Base-by-base conservation (phyloP, 2,797 vertebrate genomes). In the Jordanella pulchra region DNA sequence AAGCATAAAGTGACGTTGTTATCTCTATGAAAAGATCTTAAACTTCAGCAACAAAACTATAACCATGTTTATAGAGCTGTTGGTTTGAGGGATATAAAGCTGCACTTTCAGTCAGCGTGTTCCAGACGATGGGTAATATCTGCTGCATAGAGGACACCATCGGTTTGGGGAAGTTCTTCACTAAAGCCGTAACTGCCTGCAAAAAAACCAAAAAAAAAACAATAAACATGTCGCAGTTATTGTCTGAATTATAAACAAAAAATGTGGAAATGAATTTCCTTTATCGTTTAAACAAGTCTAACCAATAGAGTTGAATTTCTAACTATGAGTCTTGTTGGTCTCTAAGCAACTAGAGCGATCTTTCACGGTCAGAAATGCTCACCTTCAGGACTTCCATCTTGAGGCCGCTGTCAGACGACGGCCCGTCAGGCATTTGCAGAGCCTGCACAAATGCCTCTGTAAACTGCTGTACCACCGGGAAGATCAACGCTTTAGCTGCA, bases 311-410 rank as follows among this genome's bases (percentile, higher is more conserved):
- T 27, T n/a, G 15, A 18, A 18, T 48, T 30, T 14, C 12, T 61
- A 21, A 39, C 39, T 23, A 9, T 17, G 58, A 39, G 7, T 23
- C 39, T 63, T 23, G 21, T 35, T 21, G 13, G 11, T 39, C 60
- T 42, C 30, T 21, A n/a, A 39, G 60, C 32, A 42, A 63, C 39
- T n/a, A 23, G 23, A 45, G 7, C 35, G 44, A n/a, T 15, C 4
- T 44, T 13, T 30, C 11, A 39, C 42, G 1, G 2, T n/a, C 17
- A 27, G 10, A 71, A 17, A 30, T 6, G 11, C 84, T 91, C 79
- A 97, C 98, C 96, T 99, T 99, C 39, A 99, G 93, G 66, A 99
- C 97, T 65, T 99, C 98, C 98, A 99, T 99, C 90, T 99, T 99
- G 60, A 99, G 95, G 2, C 98, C 98, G 0, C 97, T 99, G 84